These are phyloP conservation scores for Steatocranus sp. DNA, from an alignment of 2,797 vertebrate species.

Conservation along the genomic window DNA sequence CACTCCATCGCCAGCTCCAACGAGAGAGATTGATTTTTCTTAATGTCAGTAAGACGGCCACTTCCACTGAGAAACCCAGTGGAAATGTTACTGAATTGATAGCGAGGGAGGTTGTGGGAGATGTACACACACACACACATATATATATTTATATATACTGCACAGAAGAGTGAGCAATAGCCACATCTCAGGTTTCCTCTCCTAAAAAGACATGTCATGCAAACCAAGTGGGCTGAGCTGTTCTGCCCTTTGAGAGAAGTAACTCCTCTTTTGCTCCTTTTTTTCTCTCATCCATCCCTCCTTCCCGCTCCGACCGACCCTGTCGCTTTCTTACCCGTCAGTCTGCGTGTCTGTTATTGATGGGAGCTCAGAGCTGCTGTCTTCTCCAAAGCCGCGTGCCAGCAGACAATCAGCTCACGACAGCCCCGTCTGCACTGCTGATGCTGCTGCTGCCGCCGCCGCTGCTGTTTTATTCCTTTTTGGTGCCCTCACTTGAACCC, in stretches of 20 bases:
- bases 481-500: constrained; percentile 45
- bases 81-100: constrained; percentile 53
- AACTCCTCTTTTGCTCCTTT: constrained; percentile 10
- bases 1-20: constrained; percentile 16
- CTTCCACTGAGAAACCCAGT: constrained; percentile 25
- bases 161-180: background rate
- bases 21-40: constrained; percentile 59
- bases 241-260: constrained; percentile 15
- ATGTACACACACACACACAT: background rate
- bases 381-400: constrained; percentile 41
- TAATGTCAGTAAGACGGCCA: constrained; percentile 57
- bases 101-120: constrained; percentile 2
- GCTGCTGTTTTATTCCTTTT: constrained; percentile 27
- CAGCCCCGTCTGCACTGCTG: constrained; percentile 22
- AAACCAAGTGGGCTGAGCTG: constrained; percentile 21
- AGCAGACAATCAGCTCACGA: constrained; percentile 47
- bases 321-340: constrained; percentile 40
- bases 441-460: background rate
- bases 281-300: constrained; percentile 7
- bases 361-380: constrained; percentile 44
- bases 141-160: background rate
- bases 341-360: constrained; percentile 43
- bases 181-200: background rate
- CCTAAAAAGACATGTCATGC: constrained; percentile 27
- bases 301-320: constrained; percentile 26